phyloP scores from a whole-genome alignment of 2,797 vertebrate species.

The Peromyscus eremicus region DNA sequence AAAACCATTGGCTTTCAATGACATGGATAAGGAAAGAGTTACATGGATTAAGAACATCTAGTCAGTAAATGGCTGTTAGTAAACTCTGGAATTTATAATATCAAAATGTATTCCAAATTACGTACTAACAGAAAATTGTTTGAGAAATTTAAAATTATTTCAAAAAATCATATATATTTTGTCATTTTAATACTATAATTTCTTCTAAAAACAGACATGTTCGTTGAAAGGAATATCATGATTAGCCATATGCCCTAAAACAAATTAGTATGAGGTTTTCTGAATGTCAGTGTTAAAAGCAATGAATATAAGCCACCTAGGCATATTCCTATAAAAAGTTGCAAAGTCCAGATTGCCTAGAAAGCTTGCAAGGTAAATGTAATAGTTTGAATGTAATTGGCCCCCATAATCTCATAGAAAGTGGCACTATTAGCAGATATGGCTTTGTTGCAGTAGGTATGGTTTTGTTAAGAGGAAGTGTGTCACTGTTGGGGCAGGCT shows the following conservation, averaged over 20 bases:
- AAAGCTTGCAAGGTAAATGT: not conserved
- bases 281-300: not conserved
- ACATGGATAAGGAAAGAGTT: not conserved
- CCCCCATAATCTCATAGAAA: not conserved
- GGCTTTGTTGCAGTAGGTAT: not conserved
- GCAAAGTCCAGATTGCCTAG: not conserved
- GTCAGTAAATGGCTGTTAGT: not conserved
- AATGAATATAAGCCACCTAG: not conserved
- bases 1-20: not conserved
- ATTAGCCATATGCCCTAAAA: not conserved
- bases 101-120: not conserved
- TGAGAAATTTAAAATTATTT: not conserved
- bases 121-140: not conserved
- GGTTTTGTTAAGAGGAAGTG: not conserved
- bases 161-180: not conserved
- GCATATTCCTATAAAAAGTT: not conserved
- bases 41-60: not conserved
- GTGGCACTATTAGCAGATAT: not conserved
- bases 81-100: slow-evolving; percentile 33
- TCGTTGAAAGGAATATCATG: not conserved
- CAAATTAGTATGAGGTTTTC: not conserved
- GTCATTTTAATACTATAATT: not conserved
- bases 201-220: not conserved
- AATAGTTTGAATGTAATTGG: not conserved
- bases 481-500: not conserved